phyloP scores from a whole-genome alignment of 2,888 invertebrate genomes.

The Ennomos erosarius region DNA sequence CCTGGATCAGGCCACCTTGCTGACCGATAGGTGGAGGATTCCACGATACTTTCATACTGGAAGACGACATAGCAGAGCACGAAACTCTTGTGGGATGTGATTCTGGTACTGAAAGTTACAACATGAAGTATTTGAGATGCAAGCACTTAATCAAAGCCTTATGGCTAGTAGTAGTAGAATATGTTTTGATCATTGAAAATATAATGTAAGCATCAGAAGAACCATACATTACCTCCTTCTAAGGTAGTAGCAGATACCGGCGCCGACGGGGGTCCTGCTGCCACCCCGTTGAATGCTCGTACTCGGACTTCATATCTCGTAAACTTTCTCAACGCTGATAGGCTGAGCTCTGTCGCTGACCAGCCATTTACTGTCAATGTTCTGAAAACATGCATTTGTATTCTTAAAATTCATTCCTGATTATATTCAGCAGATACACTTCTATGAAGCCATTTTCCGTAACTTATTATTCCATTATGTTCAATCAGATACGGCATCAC shows the following conservation, averaged over 20 bases:
- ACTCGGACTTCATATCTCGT: conserved; percentile 92
- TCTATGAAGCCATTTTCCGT: too few relatives aligned
- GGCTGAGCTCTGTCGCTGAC: conserved; percentile 87
- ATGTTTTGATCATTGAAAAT: too few relatives aligned
- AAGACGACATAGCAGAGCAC: conserved; percentile 88
- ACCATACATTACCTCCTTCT: conserved; percentile 84
- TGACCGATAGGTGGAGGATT: conserved; percentile 86
- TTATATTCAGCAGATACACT: too few relatives aligned
- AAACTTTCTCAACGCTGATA: conserved; percentile 89
- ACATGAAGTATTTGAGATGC: background rate
- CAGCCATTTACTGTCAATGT: conserved; percentile 88
- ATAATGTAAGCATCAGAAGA: too few relatives aligned
- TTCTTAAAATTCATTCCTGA: too few relatives aligned
- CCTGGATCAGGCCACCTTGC: conserved; percentile 89
- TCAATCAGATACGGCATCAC: too few relatives aligned
- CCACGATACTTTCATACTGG: conserved; percentile 90
- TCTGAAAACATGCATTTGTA: conserved; percentile 60
- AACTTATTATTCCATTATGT: too few relatives aligned
- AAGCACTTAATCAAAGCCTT: too few relatives aligned
- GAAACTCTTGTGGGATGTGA: conserved; percentile 88
- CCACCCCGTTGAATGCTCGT: conserved; percentile 92
- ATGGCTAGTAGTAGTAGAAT: too few relatives aligned
- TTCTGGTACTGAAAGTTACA: conserved; percentile 86
- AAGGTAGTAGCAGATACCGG: conserved; percentile 89
- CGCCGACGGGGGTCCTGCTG: conserved; percentile 90